Conservation (phyloP, 2,797 vertebrate species). For the Schizopygopsis pylzovi region DNA sequence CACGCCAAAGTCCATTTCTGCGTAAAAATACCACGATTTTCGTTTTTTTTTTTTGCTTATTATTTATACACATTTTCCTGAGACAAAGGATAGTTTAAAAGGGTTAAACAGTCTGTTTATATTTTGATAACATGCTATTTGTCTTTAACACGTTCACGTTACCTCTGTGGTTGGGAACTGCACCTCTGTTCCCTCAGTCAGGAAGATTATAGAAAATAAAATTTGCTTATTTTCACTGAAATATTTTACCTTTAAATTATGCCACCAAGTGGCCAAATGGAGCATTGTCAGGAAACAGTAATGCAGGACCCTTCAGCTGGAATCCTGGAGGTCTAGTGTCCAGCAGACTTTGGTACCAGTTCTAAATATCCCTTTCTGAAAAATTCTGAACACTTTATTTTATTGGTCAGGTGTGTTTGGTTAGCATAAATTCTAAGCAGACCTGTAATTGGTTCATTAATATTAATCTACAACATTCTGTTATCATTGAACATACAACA, state of each 20-base stretch:
- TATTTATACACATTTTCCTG: too few species aligned
- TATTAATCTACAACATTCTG: background rate
- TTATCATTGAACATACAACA: background rate
- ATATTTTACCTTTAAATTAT: background rate
- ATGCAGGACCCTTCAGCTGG: background rate
- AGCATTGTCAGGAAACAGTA: background rate
- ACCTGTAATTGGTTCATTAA: background rate
- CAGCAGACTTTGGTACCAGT: background rate
- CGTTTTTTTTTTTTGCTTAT: too few species aligned
- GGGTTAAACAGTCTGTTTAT: too few species aligned
- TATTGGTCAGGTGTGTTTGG: background rate
- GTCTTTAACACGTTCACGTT: background rate
- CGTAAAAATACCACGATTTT: too few species aligned
- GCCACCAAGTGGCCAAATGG: background rate
- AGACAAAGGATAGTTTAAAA: too few species aligned
- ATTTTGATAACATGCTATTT: too few species aligned
- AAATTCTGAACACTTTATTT: background rate
- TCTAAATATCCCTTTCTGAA: background rate
- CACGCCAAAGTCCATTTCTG: too few species aligned
- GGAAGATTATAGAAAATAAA: too few species aligned
- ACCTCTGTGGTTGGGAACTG: background rate
- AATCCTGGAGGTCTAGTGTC: background rate
- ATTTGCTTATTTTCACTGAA: background rate
- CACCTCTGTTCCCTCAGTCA: too few species aligned
- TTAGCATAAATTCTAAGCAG: background rate